Evolutionary conservation across 2,797 vertebrate genomes (phyloP).

Genomic region (Hemitrygon akajei): DNA sequence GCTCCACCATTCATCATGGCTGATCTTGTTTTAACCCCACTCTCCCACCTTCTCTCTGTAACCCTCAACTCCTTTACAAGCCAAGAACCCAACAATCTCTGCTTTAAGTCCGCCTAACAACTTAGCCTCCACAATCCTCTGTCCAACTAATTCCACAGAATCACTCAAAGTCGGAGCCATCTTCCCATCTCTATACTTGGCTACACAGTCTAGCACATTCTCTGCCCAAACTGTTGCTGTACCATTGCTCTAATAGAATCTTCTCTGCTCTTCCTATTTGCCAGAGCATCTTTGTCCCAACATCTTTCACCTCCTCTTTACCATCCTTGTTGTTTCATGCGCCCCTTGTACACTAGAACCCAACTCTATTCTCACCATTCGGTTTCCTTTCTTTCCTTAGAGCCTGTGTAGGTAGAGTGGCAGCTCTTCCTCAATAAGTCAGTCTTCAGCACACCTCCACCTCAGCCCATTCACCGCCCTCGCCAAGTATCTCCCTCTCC

Average conservation of each 20-base stretch:
- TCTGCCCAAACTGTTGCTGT: not conserved
- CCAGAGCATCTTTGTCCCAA: not conserved
- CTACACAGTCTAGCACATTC: too few relatives aligned
- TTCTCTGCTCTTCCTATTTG: too few relatives aligned
- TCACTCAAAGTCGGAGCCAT: not conserved
- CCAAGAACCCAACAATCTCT: too few relatives aligned
- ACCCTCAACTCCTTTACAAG: too few relatives aligned
- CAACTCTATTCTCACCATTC: not conserved
- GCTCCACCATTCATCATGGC: too few relatives aligned
- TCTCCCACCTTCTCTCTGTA: too few relatives aligned
- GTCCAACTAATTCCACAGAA: too few relatives aligned
- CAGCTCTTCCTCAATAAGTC: not conserved
- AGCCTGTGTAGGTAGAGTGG: not conserved
- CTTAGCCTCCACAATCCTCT: too few relatives aligned
- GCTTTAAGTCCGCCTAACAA: too few relatives aligned
- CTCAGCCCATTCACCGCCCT: not conserved
- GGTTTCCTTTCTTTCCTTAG: not conserved
- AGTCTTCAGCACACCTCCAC: not conserved
- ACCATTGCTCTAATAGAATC: not conserved
- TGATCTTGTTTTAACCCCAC: too few relatives aligned
- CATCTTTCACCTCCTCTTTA: not conserved
- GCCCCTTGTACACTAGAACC: not conserved
- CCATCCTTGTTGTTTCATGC: not conserved
- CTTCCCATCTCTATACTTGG: not conserved
- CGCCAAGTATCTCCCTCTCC: not conserved